Base-by-base conservation (phyloP, 2,113 vertebrate genomes). In the Euleptes europaea region DNA sequence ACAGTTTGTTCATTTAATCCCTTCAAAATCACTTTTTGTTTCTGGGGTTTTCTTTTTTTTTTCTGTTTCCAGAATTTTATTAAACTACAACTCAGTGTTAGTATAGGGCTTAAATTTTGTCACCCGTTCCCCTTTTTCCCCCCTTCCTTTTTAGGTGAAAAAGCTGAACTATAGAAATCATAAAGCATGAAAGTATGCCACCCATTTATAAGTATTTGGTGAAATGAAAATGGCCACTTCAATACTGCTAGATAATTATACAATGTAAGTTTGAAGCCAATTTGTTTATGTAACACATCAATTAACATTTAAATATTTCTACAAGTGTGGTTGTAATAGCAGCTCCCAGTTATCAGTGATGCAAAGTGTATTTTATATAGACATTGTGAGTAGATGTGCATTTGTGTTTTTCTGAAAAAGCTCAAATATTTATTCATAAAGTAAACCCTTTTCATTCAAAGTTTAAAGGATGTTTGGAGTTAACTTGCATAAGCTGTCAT, bases 301-400 rank as follows among this genome's bases (percentile, higher is more conserved):
- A 44, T 63, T 78, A 81, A 88, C 60, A 93, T 69, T 87, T 85
- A 95, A 92, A 91, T 93, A 92, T 93, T 95, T 94, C 92, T 86
- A n/a, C 1, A 76, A 84, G 44, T 19, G 21, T 57, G 51, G 70
- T 88, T 86, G 47, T 78, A 88, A 66, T 84, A 70, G 14, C 83
- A 80, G 63, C 57, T 86, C 57, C 73, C 35, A 66, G 49, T 60
- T 63, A 63, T 84, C 77, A 3, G 19, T 79, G 70, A 82, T 2
- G 71, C 60, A 26, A 5, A 23, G 2, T 67, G 33, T 40, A 44
- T 35, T 78, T 90, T 81, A 38, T 85, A 44, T 87, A 86, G 31
- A 83, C 15, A 33, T 71, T 74, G 47, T 21, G 73, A 86, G 65
- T 66, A 71, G 17, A 74, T 83, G 79, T 38, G 4, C 83, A 88